Conservation (phyloP, 53 echinoderm and acorn worm genomes). For the Paracentrotus lividus region DNA sequence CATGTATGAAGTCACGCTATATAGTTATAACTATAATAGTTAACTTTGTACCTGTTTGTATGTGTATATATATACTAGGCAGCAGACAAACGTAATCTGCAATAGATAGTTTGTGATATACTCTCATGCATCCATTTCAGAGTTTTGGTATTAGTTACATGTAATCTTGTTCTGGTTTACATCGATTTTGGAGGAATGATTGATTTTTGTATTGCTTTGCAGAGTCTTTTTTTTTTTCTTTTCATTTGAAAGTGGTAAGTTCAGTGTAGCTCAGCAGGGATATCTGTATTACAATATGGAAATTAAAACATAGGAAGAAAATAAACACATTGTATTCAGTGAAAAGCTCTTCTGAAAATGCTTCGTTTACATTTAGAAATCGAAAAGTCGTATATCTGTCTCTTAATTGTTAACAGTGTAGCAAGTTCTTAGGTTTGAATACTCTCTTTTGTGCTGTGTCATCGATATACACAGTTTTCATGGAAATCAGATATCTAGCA, state of each 20-base stretch:
- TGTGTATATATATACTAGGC: background rate
- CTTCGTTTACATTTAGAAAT: background rate
- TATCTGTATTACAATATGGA: background rate
- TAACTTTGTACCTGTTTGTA: background rate
- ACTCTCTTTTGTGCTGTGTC: background rate
- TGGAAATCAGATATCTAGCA: background rate
- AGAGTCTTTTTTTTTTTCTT: background rate
- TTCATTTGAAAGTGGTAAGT: background rate
- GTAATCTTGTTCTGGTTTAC: background rate
- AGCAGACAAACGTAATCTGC: background rate
- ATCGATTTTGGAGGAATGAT: background rate
- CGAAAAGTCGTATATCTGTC: too few relatives aligned
- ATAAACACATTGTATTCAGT: background rate
- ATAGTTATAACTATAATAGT: too few relatives aligned
- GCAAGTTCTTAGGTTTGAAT: background rate
- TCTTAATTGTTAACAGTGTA: background rate
- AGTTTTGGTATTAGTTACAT: background rate
- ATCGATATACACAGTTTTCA: background rate
- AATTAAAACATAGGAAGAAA: background rate
- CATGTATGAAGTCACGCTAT: background rate
- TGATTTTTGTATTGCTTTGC: background rate
- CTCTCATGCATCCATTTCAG: background rate
- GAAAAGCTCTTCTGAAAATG: background rate
- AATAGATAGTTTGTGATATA: too few relatives aligned
- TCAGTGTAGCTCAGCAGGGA: background rate